Evolutionary conservation across 2,113 vertebrate genomes (phyloP).

Genomic region (Phodopus roborovskii): DNA sequence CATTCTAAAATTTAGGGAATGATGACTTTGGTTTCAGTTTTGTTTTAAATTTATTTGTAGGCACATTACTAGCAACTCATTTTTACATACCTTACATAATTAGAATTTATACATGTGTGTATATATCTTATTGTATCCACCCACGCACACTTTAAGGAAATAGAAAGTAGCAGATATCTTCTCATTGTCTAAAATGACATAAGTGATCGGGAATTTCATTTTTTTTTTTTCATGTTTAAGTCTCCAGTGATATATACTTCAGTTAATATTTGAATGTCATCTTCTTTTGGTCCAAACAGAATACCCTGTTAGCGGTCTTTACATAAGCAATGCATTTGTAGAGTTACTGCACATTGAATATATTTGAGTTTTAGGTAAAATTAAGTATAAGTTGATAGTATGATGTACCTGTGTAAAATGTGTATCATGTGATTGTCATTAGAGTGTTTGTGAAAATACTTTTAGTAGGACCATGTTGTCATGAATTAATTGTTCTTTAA

Average conservation of each 20-base stretch:
- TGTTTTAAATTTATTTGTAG: conserved; percentile 47
- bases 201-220: background rate
- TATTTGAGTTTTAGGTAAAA: conserved; percentile 53
- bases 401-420: background rate
- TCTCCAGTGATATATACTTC: conserved; percentile 28
- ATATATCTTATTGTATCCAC: background rate
- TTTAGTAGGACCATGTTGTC: conserved; percentile 3
- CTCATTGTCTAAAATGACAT: background rate
- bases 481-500: conserved; percentile 37
- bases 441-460: conserved; percentile 51
- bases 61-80: conserved; percentile 3
- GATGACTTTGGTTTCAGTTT: background rate
- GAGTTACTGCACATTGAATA: conserved; percentile 52
- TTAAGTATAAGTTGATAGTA: conserved; percentile 6
- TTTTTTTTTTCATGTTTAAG: conserved; percentile 41
- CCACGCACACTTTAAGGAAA: conserved; percentile 10
- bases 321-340: conserved; percentile 25
- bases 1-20: background rate
- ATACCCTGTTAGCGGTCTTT: conserved; percentile 22
- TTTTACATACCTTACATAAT: conserved; percentile 6
- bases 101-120: background rate
- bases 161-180: conserved; percentile 35
- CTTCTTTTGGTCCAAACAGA: conserved; percentile 41
- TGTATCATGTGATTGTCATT: conserved; percentile 51
- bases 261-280: conserved; percentile 50